Conservation (phyloP, 2,888 invertebrate species). For the Lumbricus terrestris region DNA sequence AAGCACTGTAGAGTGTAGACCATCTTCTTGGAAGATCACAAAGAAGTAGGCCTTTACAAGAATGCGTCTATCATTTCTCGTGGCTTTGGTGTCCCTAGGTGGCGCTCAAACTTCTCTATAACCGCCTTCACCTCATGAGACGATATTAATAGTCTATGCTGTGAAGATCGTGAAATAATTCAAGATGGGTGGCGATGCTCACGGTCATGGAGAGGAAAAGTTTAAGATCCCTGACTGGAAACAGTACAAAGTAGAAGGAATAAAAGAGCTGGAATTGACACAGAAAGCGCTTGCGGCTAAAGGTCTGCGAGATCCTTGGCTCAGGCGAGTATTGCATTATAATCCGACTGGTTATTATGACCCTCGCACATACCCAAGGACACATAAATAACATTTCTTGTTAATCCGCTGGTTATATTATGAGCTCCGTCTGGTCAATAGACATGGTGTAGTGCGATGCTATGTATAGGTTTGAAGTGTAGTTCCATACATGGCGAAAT, state of each 20-base stretch:
- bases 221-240: conserved; percentile 45
- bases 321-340: conserved; percentile 61
- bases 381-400: background rate
- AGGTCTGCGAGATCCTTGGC: conserved; percentile 49
- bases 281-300: conserved; percentile 40
- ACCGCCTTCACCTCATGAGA: background rate
- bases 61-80: too few relatives aligned
- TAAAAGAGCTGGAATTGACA: conserved; percentile 43
- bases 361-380: background rate
- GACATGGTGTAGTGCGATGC: background rate
- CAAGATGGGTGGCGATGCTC: conserved; percentile 26
- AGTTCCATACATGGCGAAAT: background rate
- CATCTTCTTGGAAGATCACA: too few relatives aligned
- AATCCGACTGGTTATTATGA: background rate
- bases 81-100: background rate
- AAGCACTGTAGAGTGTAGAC: too few relatives aligned
- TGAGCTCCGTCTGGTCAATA: background rate
- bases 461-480: background rate
- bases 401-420: background rate
- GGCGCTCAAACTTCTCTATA: background rate
- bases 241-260: conserved; percentile 46
- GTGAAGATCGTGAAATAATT: background rate
- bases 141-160: background rate
- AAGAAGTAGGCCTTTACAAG: too few relatives aligned
- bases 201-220: conserved; percentile 21